Conservation (phyloP, 1,140 invertebrate genomes). For the Musca vetustissima region DNA sequence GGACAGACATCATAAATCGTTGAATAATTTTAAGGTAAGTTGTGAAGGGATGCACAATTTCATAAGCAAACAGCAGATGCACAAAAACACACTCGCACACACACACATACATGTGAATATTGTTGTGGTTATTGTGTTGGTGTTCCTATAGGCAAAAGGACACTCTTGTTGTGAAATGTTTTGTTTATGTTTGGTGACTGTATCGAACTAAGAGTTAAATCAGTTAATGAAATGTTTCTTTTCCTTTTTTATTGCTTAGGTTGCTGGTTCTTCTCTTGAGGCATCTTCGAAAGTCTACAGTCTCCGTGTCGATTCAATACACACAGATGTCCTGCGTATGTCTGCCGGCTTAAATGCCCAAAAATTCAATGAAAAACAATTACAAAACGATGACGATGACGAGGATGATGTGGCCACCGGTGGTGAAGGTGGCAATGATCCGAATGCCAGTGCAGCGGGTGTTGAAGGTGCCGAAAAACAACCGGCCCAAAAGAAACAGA, state of each 20-base stretch:
- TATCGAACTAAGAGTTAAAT: not conserved
- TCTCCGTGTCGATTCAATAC: slow-evolving; percentile 70
- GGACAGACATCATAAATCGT: slow-evolving; percentile 63
- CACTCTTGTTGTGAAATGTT: slow-evolving; percentile 1
- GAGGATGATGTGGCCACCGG: slow-evolving; percentile 36
- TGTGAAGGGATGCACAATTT: too few species aligned
- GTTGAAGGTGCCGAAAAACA: slow-evolving; percentile 30
- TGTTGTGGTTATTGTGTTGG: not conserved
- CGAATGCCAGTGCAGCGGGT: slow-evolving; percentile 18
- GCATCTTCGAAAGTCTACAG: slow-evolving; percentile 77
- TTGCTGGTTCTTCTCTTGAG: slow-evolving; percentile 70
- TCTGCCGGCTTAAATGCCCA: slow-evolving; percentile 59
- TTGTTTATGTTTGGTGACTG: not conserved
- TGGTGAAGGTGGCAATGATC: slow-evolving; percentile 24
- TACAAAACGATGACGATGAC: slow-evolving; percentile 40
- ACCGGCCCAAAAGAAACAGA: slow-evolving; percentile 39
- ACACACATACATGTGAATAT: not conserved
- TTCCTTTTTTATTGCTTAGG: slow-evolving; percentile 33
- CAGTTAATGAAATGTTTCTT: not conserved
- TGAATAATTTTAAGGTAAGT: slow-evolving; percentile 67
- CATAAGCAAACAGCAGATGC: not conserved
- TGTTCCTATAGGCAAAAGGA: not conserved
- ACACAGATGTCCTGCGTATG: slow-evolving; percentile 70
- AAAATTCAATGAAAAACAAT: slow-evolving; percentile 38
- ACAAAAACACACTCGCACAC: too few species aligned